Base-by-base conservation (phyloP, 2,113 vertebrate species). In the Cyrtonyx montezumae region DNA sequence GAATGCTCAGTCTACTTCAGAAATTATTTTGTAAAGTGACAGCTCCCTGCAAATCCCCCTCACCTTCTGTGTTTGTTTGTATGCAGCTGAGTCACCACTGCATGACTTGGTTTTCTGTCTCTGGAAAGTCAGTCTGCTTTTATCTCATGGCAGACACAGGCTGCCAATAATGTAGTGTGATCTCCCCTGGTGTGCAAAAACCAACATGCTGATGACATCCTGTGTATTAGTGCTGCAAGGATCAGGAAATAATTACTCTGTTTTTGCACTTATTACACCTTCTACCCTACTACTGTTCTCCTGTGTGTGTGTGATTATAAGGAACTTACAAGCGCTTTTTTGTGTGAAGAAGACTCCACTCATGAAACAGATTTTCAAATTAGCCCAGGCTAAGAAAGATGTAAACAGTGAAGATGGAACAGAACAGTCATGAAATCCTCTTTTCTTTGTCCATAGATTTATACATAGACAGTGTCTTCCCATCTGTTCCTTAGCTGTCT, bases 261-360 rank as follows among this genome's bases (percentile, higher is more conserved):
- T 9, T 91, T 87, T 69, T 83, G 53, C 37, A 63, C 36, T 59
- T 65, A 58, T 83, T 79, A 20, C 2, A 1, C 63, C 20, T 84
- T 59, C 61, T 87, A 59, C 46, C 42, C 65, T 74, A 18, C 65
- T 74, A 18, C 53, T 63, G 19, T 53, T 73, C n/a, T 48, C 11
- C 14, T 68, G 4, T 13, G 26, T 32, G 25, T n/a, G 34, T 26
- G 32, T 23, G 34, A 62, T 69, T 73, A 51, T 65, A 69, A 73
- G 56, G 42, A 95, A 63, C 18, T 87, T 84, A 34, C 9, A 69
- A 94, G 85, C 30, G 74, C 7, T 46, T 82, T 49, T 37, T 59
- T 95, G 95, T 97, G 84, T 91, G 88, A 70, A 87, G 89, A 87
- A 66, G 79, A 34, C 51, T 46, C 45, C 51, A 89, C 59, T 79